phyloP scores from a whole-genome alignment of 2,113 vertebrate species.

The Cyphomyrus discorhynchus region DNA sequence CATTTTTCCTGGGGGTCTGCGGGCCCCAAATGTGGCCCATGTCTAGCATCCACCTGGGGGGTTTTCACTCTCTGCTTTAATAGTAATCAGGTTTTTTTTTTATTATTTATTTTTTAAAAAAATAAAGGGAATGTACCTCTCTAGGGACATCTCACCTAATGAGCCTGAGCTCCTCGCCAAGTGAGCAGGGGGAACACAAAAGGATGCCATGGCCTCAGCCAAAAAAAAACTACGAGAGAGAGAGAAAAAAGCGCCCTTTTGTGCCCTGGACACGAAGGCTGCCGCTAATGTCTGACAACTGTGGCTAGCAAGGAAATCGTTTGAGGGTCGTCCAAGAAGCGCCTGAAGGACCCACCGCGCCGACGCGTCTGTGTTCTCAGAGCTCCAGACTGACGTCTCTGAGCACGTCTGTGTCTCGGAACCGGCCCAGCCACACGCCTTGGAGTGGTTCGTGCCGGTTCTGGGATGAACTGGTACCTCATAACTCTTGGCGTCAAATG shows the following conservation, averaged over 20 bases:
- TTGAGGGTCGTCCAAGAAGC: not conserved
- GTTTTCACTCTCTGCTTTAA: not conserved
- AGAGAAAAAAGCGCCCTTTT: not conserved
- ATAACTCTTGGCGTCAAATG: not conserved
- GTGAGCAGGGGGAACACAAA: not conserved
- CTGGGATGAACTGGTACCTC: not conserved
- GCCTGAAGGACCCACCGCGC: too few species aligned
- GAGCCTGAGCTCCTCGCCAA: not conserved
- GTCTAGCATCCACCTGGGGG: not conserved
- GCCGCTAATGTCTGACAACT: not conserved
- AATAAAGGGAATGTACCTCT: not conserved
- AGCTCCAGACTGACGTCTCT: not conserved
- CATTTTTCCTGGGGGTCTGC: not conserved
- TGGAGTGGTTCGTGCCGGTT: not conserved
- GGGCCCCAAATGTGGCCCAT: not conserved
- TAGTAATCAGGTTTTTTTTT: not conserved
- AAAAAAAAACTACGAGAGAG: not conserved
- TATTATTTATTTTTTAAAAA: too few species aligned
- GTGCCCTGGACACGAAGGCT: not conserved
- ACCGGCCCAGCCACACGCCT: not conserved
- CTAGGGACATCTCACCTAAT: not conserved
- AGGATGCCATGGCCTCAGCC: not conserved
- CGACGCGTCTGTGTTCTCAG: not conserved
- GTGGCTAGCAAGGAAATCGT: not conserved
- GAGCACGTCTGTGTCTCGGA: not conserved